These are phyloP conservation scores for Scartelaos histophorus DNA, from an alignment of 2,113 vertebrate genomes.

Conservation along the genomic window DNA sequence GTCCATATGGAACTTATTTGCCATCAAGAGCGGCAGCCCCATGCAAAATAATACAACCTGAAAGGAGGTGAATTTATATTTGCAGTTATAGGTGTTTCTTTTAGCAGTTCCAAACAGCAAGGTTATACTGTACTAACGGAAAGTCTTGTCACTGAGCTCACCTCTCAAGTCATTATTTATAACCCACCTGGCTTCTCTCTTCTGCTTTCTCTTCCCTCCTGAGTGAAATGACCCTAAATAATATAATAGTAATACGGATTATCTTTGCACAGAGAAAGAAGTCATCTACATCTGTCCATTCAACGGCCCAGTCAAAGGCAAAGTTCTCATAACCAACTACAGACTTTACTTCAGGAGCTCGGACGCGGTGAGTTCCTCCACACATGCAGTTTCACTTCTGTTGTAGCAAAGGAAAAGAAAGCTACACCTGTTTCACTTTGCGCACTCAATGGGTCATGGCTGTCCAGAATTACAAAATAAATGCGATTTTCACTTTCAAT, in stretches of 20 bases:
- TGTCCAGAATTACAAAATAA: background rate
- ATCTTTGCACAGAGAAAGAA: constrained; percentile 74
- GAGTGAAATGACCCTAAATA: background rate
- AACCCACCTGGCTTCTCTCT: constrained; percentile 9
- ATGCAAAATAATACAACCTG: no score
- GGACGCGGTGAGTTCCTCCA: constrained; percentile 70
- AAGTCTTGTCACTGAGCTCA: background rate
- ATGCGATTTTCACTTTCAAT: background rate
- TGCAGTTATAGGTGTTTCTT: no score
- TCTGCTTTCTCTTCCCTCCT: constrained; percentile 21
- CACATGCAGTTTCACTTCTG: background rate
- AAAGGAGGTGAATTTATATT: no score
- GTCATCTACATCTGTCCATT: constrained; percentile 83
- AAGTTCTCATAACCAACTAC: constrained; percentile 83
- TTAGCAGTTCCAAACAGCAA: background rate
- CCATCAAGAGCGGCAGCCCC: no score
- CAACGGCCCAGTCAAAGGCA: constrained; percentile 78
- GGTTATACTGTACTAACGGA: background rate
- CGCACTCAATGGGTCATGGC: background rate
- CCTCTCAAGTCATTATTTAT: constrained; percentile 10
- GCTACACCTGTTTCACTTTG: background rate
- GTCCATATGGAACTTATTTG: no score
- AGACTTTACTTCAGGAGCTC: constrained; percentile 80
- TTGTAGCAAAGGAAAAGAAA: background rate
- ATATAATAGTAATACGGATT: background rate